Evolutionary conservation across 37 sponge, comb jelly and placozoan species (phyloP), one percentile per base, ranked within the genome.

Genomic region (Dysidea cf. avara): DNA sequence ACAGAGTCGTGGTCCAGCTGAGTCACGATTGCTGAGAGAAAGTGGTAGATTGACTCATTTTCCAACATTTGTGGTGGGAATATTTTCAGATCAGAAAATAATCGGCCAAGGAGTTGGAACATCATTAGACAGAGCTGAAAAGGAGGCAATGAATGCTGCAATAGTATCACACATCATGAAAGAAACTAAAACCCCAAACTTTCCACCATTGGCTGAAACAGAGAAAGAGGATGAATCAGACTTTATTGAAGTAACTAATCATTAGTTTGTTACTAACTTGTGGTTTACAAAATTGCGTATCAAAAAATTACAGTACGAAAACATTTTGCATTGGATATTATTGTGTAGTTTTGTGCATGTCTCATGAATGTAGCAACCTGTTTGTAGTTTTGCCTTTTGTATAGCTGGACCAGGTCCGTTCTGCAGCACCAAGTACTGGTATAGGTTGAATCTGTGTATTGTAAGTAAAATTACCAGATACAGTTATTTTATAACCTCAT

Each of bases 1-100:
- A n/a, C 39, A 69, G 35, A 66, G 67, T 0, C 35, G 31, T 63
- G 75, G 71, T 11, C 31, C 56, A 20, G 83, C 89, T 5, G 62
- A 37, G 36, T 58, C 86, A 16, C 40, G 86, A 55, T 69, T 95
- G 12, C 26, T 95, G 28, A 80, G 71, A 34, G 96, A 95, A 75
- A 92, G 71, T 39, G 96, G 96, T 14, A 51, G 96, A 53, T 78
- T 72, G 11, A 84, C 96, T 12, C 89, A 92, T 47, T 83, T 92
- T 31, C 89, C 96, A 26, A 76, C 93, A n/a, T 95, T 88, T 81
- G 75, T 78, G 28, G 86, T 95, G 13, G 94, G 83, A 24, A 78
- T 91, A n/a, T 92, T 63, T 53, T 92, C 92, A 0, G 89, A 86
- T 11, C 56, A 81, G 34, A 24, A 37, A 4, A 46, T 77, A 40